Evolutionary conservation across 2,113 vertebrate genomes (phyloP), one percentile per base, ranked within the genome.

Genomic region (Solea senegalensis): DNA sequence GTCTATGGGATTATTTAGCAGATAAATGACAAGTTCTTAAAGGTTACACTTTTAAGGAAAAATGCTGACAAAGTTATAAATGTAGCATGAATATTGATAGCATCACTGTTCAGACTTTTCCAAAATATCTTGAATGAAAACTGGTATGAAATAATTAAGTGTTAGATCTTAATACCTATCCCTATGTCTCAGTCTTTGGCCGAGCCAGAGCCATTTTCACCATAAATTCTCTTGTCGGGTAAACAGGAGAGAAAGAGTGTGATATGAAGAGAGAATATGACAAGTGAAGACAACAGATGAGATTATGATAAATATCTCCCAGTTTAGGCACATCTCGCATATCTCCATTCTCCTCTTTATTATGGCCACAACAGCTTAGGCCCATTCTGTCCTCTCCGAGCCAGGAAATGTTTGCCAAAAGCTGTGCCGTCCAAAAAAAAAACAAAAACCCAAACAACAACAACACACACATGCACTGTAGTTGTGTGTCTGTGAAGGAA

Each of bases 401-500:
- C 27, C 49, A 60, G 51, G 27, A 54, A 15, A 50, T 45, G 34
- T 70, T 48, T 45, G 27, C 54, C 50, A 44, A 72, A 43, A 46
- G 13, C 44, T 16, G 68, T 26, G 27, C 40, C 5, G 14, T 72
- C 60, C 26, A 68, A 60, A 64, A 65, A 21, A 21, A 21, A 21
- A 21, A 21, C 21, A 21, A 21, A 21, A 21, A 21, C n/a, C n/a
- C 72, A 43, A 21, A 44, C 28, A 53, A 6, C 34, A 34, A 1
- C 26, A 56, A 34, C 56, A 13, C 44, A 27, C 53, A 27, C 53
- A 43, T 51, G 41, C 9, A 1, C 4, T 7, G 41, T 6, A 8
- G 39, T 49, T 61, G 45, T 80, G 61, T 72, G 57, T 65, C 7
- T 40, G 65, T 14, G 45, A 56, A 62, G 16, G 46, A 39, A 57